phyloP scores from a whole-genome alignment of 1,140 invertebrate species.

The Formica exsecta region DNA sequence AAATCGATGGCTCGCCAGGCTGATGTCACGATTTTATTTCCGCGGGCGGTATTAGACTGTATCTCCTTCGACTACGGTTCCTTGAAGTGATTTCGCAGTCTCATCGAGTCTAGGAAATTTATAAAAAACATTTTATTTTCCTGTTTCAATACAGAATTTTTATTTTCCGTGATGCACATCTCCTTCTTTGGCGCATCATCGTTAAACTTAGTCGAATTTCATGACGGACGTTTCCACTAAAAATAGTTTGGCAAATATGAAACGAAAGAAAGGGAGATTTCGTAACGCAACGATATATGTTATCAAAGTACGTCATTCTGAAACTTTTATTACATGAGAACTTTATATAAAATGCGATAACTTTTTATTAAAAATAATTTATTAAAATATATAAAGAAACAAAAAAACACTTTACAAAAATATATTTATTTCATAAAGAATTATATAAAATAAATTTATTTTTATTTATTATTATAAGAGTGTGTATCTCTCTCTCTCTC shows the following conservation, averaged over 20 bases:
- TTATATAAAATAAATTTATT: not conserved
- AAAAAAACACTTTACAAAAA: not conserved
- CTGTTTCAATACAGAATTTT: not conserved
- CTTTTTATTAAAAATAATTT: no score
- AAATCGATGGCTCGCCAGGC: constrained; percentile 19
- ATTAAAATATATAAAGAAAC: no score
- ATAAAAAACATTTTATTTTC: constrained; percentile 41
- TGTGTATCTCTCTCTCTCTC: no score
- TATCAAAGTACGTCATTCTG: no score
- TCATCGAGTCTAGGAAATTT: constrained; percentile 35
- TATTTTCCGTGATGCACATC: not conserved
- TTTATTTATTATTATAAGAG: not conserved
- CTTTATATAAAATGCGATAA: no score
- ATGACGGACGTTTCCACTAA: not conserved
- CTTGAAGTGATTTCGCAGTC: constrained; percentile 36
- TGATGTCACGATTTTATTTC: constrained; percentile 64
- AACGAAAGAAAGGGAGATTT: not conserved
- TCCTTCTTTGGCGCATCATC: no score
- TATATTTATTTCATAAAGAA: not conserved
- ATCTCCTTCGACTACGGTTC: constrained; percentile 46
- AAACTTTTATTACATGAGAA: no score
- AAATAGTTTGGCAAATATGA: not conserved
- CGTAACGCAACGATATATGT: not conserved
- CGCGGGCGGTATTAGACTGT: constrained; percentile 33
- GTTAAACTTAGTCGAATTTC: not conserved